Evolutionary conservation across 2,888 invertebrate genomes (phyloP), one percentile per base, ranked within the genome.

Genomic region (Colostygia pectinataria): DNA sequence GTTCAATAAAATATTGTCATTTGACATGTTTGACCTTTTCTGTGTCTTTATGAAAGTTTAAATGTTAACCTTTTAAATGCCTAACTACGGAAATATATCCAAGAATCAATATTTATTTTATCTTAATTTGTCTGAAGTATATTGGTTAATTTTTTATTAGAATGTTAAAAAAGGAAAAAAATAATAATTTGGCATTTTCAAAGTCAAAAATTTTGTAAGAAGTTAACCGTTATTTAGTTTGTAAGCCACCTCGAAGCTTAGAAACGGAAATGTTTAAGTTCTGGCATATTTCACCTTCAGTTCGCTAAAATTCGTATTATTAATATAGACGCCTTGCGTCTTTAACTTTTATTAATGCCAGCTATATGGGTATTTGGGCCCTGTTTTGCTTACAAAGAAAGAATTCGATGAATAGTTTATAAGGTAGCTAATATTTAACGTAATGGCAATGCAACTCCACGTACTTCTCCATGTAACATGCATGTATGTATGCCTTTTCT

Each of bases 311-410:
- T 38, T 9, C 14, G 23, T 28, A 6, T 5, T 13, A 12, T 12
- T 12, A 12, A 2, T 20, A 27, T 9, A 13, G 8, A 13, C 23
- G 29, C 23, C 27, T 24, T 44, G 36, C 37, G 10, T 42, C 31
- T 41, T 42, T 40, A 42, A 27, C 33, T 45, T 46, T 51, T 47
- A 51, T 20, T 20, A 57, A 57, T 48, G 38, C 36, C 40, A 42
- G 34, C 37, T n/a, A 39, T 52, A 29, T 46, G 42, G 31, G 20
- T 33, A 38, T 38, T 38, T 38, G 27, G 28, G 42, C 38, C 28
- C 33, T 49, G 27, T 42, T 49, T 33, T 15, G 28, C 38, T 4
- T 15, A 27, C 20, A 37, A 42, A 32, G 12, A 23, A 33, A 43
- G 4, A 38, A 39, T 33, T 34, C 24, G 12, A 39, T 49, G 43